These are phyloP conservation scores for Lycodopsis pacificus DNA, from an alignment of 2,797 vertebrate genomes.

Conservation along the genomic window DNA sequence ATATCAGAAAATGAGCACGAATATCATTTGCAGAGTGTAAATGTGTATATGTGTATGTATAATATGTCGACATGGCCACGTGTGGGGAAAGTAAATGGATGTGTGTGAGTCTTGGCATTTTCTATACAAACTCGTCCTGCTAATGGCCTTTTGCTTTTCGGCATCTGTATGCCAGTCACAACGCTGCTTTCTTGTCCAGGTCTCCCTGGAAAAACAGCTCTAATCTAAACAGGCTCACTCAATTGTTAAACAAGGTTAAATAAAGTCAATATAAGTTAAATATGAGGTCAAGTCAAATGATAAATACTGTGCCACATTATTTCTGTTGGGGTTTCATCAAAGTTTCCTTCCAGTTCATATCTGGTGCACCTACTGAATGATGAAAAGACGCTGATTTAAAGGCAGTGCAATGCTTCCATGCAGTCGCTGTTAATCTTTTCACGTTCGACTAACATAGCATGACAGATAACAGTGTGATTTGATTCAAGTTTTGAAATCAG, in stretches of 20 bases:
- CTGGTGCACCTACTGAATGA: slow-evolving; percentile 11
- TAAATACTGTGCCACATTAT: slow-evolving; percentile 32
- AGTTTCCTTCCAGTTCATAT: slow-evolving; percentile 9
- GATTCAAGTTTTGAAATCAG: slow-evolving; percentile 19
- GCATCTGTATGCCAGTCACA: slow-evolving; percentile 44
- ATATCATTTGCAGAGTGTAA: not conserved
- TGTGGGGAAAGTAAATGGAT: not conserved
- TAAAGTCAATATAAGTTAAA: slow-evolving; percentile 56
- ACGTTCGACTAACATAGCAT: slow-evolving; percentile 9
- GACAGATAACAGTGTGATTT: slow-evolving; percentile 16
- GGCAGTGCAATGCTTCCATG: not conserved
- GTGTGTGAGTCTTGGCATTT: not conserved
- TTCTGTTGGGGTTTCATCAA: slow-evolving; percentile 17
- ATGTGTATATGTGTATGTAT: not conserved
- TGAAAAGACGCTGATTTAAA: not conserved
- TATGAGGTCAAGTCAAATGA: slow-evolving; percentile 54
- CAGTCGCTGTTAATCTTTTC: slow-evolving; percentile 13
- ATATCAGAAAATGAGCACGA: not conserved
- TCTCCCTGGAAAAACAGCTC: slow-evolving; percentile 50
- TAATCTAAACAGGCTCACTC: slow-evolving; percentile 48
- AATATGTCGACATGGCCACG: not conserved
- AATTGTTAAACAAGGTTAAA: slow-evolving; percentile 61
- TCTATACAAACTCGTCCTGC: not conserved
- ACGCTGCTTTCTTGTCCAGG: slow-evolving; percentile 24
- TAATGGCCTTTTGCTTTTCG: slow-evolving; percentile 24